These are phyloP conservation scores for Thalassaphorura encarpata DNA, from an alignment of 1,140 invertebrate genomes.

Conservation along the genomic window DNA sequence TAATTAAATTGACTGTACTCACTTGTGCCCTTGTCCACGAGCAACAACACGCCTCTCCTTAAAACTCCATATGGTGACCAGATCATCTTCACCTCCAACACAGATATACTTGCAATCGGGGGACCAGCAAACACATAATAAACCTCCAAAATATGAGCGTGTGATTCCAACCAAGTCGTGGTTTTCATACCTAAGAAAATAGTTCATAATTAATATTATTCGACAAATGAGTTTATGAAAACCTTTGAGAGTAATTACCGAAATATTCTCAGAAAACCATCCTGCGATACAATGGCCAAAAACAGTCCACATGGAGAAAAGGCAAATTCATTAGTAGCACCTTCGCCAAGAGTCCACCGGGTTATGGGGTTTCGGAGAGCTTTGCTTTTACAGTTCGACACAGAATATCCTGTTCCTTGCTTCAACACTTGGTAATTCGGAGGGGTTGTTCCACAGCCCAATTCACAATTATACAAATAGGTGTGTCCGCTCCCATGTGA, in stretches of 20 bases:
- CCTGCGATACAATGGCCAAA: constrained; percentile 86
- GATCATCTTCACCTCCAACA: constrained; percentile 95
- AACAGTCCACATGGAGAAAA: constrained; percentile 92
- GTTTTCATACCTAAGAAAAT: constrained; percentile 59
- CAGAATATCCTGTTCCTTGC: constrained; percentile 83
- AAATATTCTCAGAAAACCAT: constrained; percentile 93
- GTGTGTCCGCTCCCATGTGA: constrained; percentile 93
- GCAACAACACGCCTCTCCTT: constrained; percentile 87
- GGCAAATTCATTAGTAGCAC: constrained; percentile 89
- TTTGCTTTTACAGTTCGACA: constrained; percentile 94
- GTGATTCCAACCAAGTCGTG: constrained; percentile 88
- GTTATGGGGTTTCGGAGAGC: constrained; percentile 91
- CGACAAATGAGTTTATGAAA: no score
- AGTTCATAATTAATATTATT: no score
- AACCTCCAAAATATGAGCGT: constrained; percentile 93
- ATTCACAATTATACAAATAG: constrained; percentile 91
- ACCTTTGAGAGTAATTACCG: constrained; percentile 44
- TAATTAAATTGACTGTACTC: not conserved
- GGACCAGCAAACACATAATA: constrained; percentile 66
- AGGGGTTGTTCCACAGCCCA: constrained; percentile 68
- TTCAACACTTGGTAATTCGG: constrained; percentile 93
- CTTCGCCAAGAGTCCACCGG: constrained; percentile 68
- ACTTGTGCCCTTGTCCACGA: constrained; percentile 70
- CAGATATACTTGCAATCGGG: constrained; percentile 92
- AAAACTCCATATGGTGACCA: constrained; percentile 96